phyloP scores from a whole-genome alignment of 2,888 invertebrate species.

The Falcaria lacertinaria region DNA sequence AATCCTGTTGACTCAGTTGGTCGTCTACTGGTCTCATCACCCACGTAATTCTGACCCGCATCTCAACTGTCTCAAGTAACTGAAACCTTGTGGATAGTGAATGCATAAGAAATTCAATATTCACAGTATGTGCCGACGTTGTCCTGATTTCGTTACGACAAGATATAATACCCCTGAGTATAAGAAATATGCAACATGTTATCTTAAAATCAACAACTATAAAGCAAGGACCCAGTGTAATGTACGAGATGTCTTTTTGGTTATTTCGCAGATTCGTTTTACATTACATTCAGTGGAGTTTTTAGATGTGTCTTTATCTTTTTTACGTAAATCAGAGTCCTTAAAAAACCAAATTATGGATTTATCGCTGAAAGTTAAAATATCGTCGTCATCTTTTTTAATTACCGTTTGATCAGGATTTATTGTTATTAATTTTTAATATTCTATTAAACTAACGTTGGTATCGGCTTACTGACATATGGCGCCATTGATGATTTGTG shows the following conservation, averaged over 20 bases:
- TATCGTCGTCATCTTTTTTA: too few relatives aligned
- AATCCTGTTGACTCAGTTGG: slow-evolving; percentile 43
- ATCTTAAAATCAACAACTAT: slow-evolving; percentile 1
- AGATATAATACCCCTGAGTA: not conserved
- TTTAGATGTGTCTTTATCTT: too few relatives aligned
- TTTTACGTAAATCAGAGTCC: not conserved
- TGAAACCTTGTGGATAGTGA: slow-evolving; percentile 9
- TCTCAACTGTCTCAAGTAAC: slow-evolving; percentile 12
- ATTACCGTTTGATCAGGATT: too few relatives aligned
- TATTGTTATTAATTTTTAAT: too few relatives aligned
- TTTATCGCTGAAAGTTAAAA: too few relatives aligned
- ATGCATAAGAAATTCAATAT: slow-evolving; percentile 32
- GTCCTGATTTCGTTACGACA: slow-evolving; percentile 5
- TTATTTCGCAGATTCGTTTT: too few relatives aligned
- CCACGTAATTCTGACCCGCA: slow-evolving; percentile 27
- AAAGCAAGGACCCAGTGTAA: not conserved
- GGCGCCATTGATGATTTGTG: too few relatives aligned
- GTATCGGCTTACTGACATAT: too few relatives aligned
- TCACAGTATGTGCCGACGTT: slow-evolving; percentile 13
- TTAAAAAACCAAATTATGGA: too few relatives aligned
- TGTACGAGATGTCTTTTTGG: not conserved
- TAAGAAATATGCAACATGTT: not conserved
- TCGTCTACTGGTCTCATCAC: slow-evolving; percentile 32
- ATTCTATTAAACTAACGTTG: too few relatives aligned
- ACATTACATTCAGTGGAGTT: too few relatives aligned